phyloP scores from a whole-genome alignment of 2,888 invertebrate genomes.

The Tenthredo distinguenda region DNA sequence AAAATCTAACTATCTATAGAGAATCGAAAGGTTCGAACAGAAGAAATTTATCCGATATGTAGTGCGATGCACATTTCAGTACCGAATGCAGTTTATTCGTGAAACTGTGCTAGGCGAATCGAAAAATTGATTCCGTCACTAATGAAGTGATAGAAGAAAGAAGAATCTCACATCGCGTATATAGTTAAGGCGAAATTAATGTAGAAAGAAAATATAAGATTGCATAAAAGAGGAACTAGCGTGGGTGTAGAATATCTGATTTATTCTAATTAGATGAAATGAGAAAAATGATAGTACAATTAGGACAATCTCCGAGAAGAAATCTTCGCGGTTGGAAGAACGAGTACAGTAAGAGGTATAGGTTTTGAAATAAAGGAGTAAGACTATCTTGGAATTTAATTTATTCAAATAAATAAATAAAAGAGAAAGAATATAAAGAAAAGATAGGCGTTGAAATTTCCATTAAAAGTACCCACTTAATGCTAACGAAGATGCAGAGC shows the following conservation, averaged over 20 bases:
- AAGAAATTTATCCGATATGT: not conserved
- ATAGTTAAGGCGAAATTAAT: not conserved
- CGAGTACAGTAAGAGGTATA: not conserved
- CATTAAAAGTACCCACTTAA: slow-evolving; percentile 21
- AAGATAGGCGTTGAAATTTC: slow-evolving; percentile 25
- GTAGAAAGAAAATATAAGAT: not conserved
- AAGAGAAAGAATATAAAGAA: not conserved
- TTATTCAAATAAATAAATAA: not conserved
- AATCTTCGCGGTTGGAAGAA: slow-evolving; percentile 1
- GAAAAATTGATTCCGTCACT: not conserved
- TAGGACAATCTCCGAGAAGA: not conserved
- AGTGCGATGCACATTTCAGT: not conserved
- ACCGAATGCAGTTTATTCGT: not conserved
- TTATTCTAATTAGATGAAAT: not conserved
- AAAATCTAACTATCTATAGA: slow-evolving; percentile 4
- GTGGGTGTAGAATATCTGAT: not conserved
- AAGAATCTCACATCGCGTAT: not conserved
- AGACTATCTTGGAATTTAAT: not conserved
- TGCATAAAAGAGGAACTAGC: not conserved
- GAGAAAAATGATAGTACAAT: not conserved
- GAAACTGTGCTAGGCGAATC: not conserved
- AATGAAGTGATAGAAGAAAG: not conserved
- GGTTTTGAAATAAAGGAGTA: not conserved
- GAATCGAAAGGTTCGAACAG: slow-evolving; percentile 21
- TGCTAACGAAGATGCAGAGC: slow-evolving; percentile 35